Conservation (phyloP, 2,797 vertebrate species). For the Sparus aurata region DNA sequence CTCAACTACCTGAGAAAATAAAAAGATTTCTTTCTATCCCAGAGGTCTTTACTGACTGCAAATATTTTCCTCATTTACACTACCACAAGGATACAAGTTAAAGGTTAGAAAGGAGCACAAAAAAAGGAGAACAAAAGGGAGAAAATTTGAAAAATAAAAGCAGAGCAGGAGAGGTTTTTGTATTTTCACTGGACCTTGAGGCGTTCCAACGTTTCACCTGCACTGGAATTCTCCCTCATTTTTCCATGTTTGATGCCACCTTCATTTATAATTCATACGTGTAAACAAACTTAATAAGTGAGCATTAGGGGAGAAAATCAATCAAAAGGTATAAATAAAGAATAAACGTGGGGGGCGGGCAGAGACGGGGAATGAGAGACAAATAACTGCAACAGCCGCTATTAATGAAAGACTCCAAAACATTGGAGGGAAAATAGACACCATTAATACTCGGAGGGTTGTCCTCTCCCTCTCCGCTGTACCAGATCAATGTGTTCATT, state of each 20-base stretch:
- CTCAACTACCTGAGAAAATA: too few relatives aligned
- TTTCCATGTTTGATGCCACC: conserved; percentile 22
- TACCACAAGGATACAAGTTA: neutral
- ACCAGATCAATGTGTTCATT: conserved; percentile 79
- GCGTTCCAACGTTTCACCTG: conserved; percentile 31
- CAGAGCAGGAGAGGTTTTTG: neutral
- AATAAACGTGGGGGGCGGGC: neutral
- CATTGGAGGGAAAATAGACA: conserved; percentile 35
- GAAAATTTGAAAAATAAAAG: neutral
- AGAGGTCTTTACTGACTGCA: too few relatives aligned
- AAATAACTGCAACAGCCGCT: conserved; percentile 17
- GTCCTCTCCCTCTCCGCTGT: conserved; percentile 65
- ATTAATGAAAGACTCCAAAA: conserved; percentile 38
- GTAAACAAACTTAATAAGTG: conserved; percentile 46
- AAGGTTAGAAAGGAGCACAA: neutral
- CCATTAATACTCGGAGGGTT: conserved; percentile 55
- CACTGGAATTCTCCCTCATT: conserved; percentile 10
- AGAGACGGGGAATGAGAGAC: conserved; percentile 19
- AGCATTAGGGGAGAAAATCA: neutral
- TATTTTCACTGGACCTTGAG: neutral
- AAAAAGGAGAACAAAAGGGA: neutral
- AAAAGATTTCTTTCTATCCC: too few relatives aligned
- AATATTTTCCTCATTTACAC: neutral
- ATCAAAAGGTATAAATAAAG: conserved; percentile 40
- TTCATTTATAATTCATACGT: conserved; percentile 44